Evolutionary conservation across 2,888 invertebrate species (phyloP).

Genomic region (Spialia ferax): DNA sequence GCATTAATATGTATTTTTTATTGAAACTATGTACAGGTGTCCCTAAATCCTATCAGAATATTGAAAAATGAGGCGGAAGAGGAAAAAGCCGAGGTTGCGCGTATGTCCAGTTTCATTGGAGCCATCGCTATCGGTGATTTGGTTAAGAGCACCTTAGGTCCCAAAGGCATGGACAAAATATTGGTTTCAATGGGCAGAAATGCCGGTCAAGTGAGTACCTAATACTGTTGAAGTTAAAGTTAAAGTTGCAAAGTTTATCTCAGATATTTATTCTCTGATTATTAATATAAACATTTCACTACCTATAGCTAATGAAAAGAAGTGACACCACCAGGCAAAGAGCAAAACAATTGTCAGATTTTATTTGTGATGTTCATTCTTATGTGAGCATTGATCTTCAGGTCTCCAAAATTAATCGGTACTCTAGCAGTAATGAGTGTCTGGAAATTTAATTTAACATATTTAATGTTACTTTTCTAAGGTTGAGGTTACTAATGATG

Average conservation of each 20-base stretch:
- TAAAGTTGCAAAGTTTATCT: no score
- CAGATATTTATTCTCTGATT: no score
- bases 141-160: conserved; percentile 98
- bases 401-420: no score
- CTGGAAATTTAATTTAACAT: not conserved
- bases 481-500: conserved; percentile 99
- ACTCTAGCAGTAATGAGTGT: not conserved
- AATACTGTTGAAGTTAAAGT: not conserved
- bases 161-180: conserved; percentile 99
- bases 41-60: conserved; percentile 97
- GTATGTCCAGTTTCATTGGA: conserved; percentile 98
- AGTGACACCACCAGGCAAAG: no score
- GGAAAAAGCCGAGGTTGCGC: conserved; percentile 98
- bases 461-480: no score
- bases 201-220: conserved; percentile 88
- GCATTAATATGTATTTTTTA: conserved; percentile 46
- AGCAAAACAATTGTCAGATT: no score
- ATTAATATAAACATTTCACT: no score
- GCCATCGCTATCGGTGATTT: conserved; percentile 99
- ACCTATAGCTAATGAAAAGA: no score
- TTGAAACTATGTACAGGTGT: conserved; percentile 85
- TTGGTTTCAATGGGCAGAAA: conserved; percentile 93
- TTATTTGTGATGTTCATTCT: no score
- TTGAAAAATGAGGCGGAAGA: conserved; percentile 98
- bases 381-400: no score